Conservation (phyloP, 2,797 vertebrate species). For the Sebastes kiyomatsui region DNA sequence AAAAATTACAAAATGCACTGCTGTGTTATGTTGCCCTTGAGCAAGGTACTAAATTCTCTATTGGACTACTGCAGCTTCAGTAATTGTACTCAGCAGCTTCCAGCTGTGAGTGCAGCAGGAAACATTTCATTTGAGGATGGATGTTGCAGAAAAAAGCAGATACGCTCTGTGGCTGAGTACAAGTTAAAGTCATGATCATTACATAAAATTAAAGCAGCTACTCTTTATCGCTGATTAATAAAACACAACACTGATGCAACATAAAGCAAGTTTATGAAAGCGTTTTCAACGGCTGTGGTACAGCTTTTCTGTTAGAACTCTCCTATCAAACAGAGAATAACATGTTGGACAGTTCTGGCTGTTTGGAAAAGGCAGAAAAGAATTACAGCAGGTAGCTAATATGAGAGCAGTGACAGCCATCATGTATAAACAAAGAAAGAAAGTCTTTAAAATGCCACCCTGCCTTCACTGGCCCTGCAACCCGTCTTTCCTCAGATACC, state of each 20-base stretch:
- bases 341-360: neutral
- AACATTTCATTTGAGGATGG: neutral
- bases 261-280: neutral
- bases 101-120: neutral
- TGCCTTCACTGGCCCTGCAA: too few species aligned
- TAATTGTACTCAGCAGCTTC: slow-evolving; percentile 4
- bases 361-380: neutral
- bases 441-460: too few species aligned
- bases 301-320: neutral
- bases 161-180: neutral
- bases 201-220: neutral
- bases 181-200: neutral
- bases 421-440: too few species aligned
- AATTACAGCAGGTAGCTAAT: neutral
- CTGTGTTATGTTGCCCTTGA: neutral
- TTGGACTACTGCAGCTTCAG: slow-evolving; percentile 3
- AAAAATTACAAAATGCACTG: neutral
- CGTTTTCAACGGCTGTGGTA: neutral
- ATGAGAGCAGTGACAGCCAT: neutral
- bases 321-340: neutral
- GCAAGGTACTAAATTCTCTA: slow-evolving; percentile 6
- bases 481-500: neutral
- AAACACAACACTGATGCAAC: neutral
- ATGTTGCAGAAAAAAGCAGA: neutral
- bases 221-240: neutral